A percentile compares a stretch with the other conserved stretches of the same genome.
Conservation (phyloP, 1,140 invertebrate species). For the Lepidurus arcticus region DNA sequence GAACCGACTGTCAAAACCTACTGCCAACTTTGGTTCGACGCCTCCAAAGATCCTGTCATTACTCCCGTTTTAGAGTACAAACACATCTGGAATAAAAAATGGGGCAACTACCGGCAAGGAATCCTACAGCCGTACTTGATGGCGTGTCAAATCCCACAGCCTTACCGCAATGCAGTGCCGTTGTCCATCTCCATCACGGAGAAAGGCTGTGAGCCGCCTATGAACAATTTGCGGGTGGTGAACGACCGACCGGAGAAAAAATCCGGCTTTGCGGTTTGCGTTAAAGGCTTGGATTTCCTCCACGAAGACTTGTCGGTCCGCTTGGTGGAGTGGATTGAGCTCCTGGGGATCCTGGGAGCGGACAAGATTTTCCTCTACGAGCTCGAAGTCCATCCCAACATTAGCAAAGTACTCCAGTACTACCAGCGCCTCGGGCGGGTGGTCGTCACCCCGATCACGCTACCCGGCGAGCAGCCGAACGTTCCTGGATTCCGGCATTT, state of each 20-base stretch:
- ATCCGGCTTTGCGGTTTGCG: constrained; percentile 85
- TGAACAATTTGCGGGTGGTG: constrained; percentile 79
- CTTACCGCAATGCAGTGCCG: constrained; percentile 62
- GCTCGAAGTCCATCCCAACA: constrained; percentile 82
- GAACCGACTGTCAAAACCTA: constrained; percentile 72
- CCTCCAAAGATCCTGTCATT: constrained; percentile 68
- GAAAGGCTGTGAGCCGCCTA: constrained; percentile 73
- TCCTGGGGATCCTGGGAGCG: constrained; percentile 76
- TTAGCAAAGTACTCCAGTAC: constrained; percentile 76
- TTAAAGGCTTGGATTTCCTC: constrained; percentile 86
- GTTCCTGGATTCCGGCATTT: constrained; percentile 78
- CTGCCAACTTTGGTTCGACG: constrained; percentile 87
- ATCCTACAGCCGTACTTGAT: constrained; percentile 87
- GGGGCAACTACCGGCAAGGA: constrained; percentile 88
- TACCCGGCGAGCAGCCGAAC: constrained; percentile 87
- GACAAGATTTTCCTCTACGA: constrained; percentile 91
- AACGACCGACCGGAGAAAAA: constrained; percentile 65
- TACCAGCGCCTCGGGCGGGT: constrained; percentile 70
- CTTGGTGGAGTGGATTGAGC: constrained; percentile 91
- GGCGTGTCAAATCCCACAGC: constrained; percentile 69
- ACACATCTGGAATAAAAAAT: constrained; percentile 89
- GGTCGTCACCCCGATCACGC: constrained; percentile 75
- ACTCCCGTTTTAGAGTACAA: constrained; percentile 75
- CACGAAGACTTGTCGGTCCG: constrained; percentile 83
- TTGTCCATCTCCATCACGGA: constrained; percentile 81